phyloP scores from a whole-genome alignment of 2,888 invertebrate species.

The Sphaerophoria rueppellii region DNA sequence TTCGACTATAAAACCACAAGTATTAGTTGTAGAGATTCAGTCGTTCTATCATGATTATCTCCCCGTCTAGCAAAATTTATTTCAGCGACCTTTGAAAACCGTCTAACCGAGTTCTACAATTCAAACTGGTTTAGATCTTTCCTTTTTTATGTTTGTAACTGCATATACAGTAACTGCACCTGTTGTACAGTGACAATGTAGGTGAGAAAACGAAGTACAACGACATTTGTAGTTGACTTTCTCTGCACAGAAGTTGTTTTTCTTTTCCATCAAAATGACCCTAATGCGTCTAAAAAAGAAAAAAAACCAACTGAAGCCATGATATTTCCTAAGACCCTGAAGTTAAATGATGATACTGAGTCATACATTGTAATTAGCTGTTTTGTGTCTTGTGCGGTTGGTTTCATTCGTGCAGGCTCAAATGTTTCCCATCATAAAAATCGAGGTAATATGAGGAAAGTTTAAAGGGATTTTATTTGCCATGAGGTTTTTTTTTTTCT shows the following conservation, averaged over 20 bases:
- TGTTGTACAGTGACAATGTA: slow-evolving; percentile 24
- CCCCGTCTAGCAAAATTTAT: slow-evolving; percentile 1
- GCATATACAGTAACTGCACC: slow-evolving; percentile 19
- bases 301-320: neutral
- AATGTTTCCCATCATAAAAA: neutral
- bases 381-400: neutral
- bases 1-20: neutral
- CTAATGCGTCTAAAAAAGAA: slow-evolving; percentile 40
- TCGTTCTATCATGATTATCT: too few species aligned
- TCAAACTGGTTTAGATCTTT: slow-evolving; percentile 20
- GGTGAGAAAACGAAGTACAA: slow-evolving; percentile 45
- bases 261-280: slow-evolving; percentile 25
- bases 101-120: slow-evolving; percentile 15
- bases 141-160: neutral
- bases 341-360: slow-evolving; percentile 15
- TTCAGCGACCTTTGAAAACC: slow-evolving; percentile 25
- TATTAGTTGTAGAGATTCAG: too few species aligned
- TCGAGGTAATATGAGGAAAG: neutral
- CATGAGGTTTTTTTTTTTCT: neutral
- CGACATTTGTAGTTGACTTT: slow-evolving; percentile 41
- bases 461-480: neutral
- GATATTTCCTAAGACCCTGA: slow-evolving; percentile 9
- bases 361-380: neutral
- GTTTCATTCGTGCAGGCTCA: slow-evolving; percentile 9
- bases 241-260: slow-evolving; percentile 22